Base-by-base conservation (phyloP, 2,888 invertebrate genomes). In the Bellardia bayeri region DNA sequence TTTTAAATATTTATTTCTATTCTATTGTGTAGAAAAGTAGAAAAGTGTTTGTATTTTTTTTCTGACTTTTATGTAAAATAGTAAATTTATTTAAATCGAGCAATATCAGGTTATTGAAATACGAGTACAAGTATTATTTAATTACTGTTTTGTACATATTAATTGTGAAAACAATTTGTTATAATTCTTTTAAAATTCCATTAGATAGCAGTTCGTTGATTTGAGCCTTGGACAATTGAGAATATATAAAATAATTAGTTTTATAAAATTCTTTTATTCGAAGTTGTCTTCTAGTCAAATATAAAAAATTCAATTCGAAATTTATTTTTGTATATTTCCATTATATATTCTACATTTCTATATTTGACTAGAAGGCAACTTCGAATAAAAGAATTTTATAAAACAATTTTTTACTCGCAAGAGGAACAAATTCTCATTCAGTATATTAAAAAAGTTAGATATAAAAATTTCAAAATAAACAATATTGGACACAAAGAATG, bases 41-140 rank as follows among this genome's bases (percentile, higher is more conserved):
- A 5, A 40, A 4, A 51, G 14, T 37, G 13, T 63, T 75, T 42
- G 14, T 6, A 5, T 13, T 45, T 45, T 45, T 45, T 51, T 3
- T 33, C 33, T 68, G 37, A 23, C 33, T 58, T 58, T 80, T 63
- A 63, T 71, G 51, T 40, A 63, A n/a, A n/a, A 71, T 16, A 63
- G 23, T 30, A 71, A 69, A 80, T 61, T 69, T 80, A 71, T 71
- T 37, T 11, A 40, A 71, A 61, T 23, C 23, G 11, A 23, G 16
- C 14, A 58, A 37, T 13, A 49, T 58, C 13, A 58, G 23, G 61
- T 51, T 40, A 49, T 49, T 56, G 13, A 64, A 42, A 54, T 72
- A 54, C 51, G n/a, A 51, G 23, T 71, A 30, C 13, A 71, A 63
- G 9, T 56, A 56, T 81, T 64, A 72, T 72, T 72, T 81, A 81